Conservation (phyloP, 2,113 vertebrate genomes). For the Microcebus griseorufus region DNA sequence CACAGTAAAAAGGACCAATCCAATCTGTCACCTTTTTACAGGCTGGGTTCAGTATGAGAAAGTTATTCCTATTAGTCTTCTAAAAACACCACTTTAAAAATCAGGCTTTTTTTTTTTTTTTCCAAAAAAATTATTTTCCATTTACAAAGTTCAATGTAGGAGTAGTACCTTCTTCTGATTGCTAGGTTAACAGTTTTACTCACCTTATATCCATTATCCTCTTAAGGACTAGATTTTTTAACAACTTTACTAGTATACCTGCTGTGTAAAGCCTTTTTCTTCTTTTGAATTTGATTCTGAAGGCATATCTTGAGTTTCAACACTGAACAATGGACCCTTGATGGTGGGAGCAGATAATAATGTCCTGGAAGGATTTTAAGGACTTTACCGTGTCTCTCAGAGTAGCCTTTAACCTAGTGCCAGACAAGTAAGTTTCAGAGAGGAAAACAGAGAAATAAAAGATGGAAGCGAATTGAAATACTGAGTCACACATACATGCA, state of each 20-base stretch:
- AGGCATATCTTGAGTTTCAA: slow-evolving; percentile 56
- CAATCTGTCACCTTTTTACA: slow-evolving; percentile 25
- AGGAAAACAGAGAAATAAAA: neutral
- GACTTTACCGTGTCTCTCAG: neutral
- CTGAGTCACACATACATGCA: neutral
- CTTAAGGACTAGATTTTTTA: slow-evolving; percentile 66
- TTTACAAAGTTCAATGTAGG: slow-evolving; percentile 1
- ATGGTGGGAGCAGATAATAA: slow-evolving; percentile 44
- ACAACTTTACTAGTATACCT: slow-evolving; percentile 55
- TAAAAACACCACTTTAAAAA: slow-evolving; percentile 67
- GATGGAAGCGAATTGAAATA: neutral
- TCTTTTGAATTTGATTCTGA: slow-evolving; percentile 68
- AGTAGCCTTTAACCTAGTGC: neutral
- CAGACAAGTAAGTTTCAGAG: neutral
- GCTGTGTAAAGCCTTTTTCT: slow-evolving; percentile 49
- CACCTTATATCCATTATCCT: slow-evolving; percentile 73
- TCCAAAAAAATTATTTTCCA: slow-evolving; percentile 55
- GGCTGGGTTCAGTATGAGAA: slow-evolving; percentile 41
- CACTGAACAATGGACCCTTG: slow-evolving; percentile 59
- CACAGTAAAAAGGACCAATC: slow-evolving; percentile 20
- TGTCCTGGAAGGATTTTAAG: slow-evolving; percentile 22
- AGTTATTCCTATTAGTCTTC: slow-evolving; percentile 51
- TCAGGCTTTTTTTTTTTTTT: neutral
- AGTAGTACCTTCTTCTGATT: slow-evolving; percentile 51
- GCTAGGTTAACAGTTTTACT: slow-evolving; percentile 69